A percentile compares a stretch with the other conserved stretches of the same genome.
Evolutionary conservation across 2,797 vertebrate genomes (phyloP).

Genomic region (Zalophus californianus): DNA sequence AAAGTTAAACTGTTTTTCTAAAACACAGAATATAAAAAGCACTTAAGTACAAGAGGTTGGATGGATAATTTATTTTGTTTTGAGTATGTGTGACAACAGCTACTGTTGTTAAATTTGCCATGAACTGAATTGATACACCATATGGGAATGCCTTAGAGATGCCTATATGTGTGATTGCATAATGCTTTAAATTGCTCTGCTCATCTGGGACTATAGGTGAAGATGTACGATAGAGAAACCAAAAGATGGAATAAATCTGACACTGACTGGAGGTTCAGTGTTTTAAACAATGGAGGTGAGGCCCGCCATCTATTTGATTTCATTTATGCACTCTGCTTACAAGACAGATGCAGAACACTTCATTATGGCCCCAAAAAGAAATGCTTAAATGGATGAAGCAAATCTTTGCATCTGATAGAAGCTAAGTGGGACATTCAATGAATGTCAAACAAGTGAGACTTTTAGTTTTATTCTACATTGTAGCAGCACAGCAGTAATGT

Average conservation of each 20-base stretch:
- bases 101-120: slow-evolving; percentile 76
- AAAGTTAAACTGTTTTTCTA: slow-evolving; percentile 84
- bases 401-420: slow-evolving; percentile 83
- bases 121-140: slow-evolving; percentile 64
- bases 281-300: slow-evolving; percentile 79
- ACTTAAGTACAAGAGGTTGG: slow-evolving; percentile 81
- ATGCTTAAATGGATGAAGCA: slow-evolving; percentile 83
- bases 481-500: slow-evolving; percentile 78
- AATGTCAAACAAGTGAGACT: slow-evolving; percentile 76
- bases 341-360: slow-evolving; percentile 84
- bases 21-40: slow-evolving; percentile 80
- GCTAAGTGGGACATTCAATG: slow-evolving; percentile 85
- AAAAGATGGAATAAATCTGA: slow-evolving; percentile 62
- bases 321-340: slow-evolving; percentile 84
- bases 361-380: slow-evolving; percentile 79
- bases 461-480: slow-evolving; percentile 78
- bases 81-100: slow-evolving; percentile 65
- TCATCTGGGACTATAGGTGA: slow-evolving; percentile 44
- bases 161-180: not conserved
- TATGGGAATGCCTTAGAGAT: slow-evolving; percentile 61
- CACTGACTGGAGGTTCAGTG: slow-evolving; percentile 63
- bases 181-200: slow-evolving; percentile 26
- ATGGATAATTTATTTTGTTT: slow-evolving; percentile 83
- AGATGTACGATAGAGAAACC: not conserved
- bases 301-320: slow-evolving; percentile 85